A percentile compares a stretch with the other conserved stretches of the same genome.
These are phyloP conservation scores for Plectrocnemia conspersa DNA, from an alignment of 1,140 invertebrate genomes.

Conservation along the genomic window DNA sequence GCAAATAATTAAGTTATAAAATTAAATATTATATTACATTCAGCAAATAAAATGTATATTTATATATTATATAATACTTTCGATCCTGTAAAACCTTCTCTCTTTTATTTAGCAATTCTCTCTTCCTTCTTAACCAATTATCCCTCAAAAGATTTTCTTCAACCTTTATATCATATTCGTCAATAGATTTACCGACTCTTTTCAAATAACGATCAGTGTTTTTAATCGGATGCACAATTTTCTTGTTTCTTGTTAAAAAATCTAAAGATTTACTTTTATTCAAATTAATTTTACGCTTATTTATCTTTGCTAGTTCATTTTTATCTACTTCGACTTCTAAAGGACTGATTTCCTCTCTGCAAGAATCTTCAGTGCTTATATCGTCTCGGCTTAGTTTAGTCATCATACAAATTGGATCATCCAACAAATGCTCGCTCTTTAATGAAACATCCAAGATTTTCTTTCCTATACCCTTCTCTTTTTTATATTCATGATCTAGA, in stretches of 20 bases:
- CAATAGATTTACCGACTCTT: conserved; percentile 30
- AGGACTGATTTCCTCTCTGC: no score
- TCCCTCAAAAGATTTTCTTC: conserved; percentile 41
- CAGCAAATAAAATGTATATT: background rate
- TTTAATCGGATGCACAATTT: conserved; percentile 21
- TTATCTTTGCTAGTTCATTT: conserved; percentile 6
- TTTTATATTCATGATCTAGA: conserved; percentile 46
- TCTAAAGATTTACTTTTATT: no score
- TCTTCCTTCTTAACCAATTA: conserved; percentile 42
- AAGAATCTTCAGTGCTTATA: conserved; percentile 1
- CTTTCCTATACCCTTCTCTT: conserved; percentile 16
- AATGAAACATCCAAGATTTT: background rate
- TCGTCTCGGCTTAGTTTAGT: conserved; percentile 1
- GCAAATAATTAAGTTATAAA: conserved; percentile 22
- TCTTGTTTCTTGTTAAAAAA: conserved; percentile 1
- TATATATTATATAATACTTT: conserved; percentile 35
- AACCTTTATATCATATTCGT: conserved; percentile 39
- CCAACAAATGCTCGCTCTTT: conserved; percentile 3
- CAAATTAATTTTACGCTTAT: background rate
- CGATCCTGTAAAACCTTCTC: conserved; percentile 47
- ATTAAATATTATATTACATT: background rate
- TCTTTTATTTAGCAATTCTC: conserved; percentile 40
- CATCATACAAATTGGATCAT: conserved; percentile 13
- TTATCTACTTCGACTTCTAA: background rate
- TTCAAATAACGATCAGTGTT: conserved; percentile 46